These are phyloP conservation scores for Scaptomyza cyrtandrae DNA, from an alignment of 2,888 invertebrate species.

Conservation along the genomic window DNA sequence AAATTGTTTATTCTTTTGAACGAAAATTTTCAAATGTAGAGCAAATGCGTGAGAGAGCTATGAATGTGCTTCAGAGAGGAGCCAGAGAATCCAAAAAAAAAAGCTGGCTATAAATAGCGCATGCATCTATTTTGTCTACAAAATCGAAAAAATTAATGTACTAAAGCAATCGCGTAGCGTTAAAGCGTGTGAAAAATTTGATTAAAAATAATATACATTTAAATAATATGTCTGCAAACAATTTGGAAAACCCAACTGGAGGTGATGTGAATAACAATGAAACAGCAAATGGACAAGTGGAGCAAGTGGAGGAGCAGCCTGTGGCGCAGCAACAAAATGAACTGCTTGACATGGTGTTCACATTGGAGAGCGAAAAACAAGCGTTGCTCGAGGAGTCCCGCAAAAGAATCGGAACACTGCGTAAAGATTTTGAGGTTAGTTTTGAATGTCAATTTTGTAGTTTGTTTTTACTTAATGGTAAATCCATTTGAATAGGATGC, in stretches of 20 bases:
- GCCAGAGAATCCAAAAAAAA: slow-evolving; percentile 26
- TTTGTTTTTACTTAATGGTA: background rate
- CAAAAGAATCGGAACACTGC: slow-evolving; percentile 78
- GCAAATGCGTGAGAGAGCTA: slow-evolving; percentile 5
- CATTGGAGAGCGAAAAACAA: slow-evolving; percentile 84
- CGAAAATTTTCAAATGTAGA: background rate
- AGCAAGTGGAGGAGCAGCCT: slow-evolving; percentile 29
- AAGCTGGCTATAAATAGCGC: slow-evolving; percentile 62
- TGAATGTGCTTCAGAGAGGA: slow-evolving; percentile 13
- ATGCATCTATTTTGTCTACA: slow-evolving; percentile 69
- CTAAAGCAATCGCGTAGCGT: slow-evolving; percentile 34
- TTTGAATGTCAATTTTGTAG: slow-evolving; percentile 7
- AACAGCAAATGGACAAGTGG: slow-evolving; percentile 21
- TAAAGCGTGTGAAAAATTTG: slow-evolving; percentile 36
- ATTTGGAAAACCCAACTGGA: slow-evolving; percentile 57
- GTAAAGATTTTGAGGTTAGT: slow-evolving; percentile 84
- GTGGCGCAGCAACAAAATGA: slow-evolving; percentile 73
- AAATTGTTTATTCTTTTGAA: slow-evolving; percentile 45
- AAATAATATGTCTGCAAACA: slow-evolving; percentile 66
- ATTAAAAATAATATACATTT: slow-evolving; percentile 20
- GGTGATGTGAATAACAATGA: slow-evolving; percentile 78
- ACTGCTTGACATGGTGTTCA: slow-evolving; percentile 83
- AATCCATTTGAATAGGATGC: slow-evolving; percentile 68
- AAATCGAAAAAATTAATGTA: slow-evolving; percentile 64
- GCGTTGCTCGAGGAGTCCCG: slow-evolving; percentile 83